Conservation (phyloP, 2,888 invertebrate species). For the Melanostoma scalare region DNA sequence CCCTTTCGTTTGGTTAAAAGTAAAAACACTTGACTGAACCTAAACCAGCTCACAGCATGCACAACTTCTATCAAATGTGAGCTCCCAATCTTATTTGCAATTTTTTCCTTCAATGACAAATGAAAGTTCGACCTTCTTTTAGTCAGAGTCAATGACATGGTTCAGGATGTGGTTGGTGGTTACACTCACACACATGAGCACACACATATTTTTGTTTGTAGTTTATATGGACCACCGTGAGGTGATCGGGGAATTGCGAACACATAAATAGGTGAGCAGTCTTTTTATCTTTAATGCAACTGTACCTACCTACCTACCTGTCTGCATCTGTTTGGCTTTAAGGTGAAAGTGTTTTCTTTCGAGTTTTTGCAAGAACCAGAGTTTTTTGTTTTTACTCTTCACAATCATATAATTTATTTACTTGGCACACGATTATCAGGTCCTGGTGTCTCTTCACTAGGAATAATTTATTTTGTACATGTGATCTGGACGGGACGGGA, state of each 20-base stretch:
- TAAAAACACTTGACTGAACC: constrained; percentile 51
- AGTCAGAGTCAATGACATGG: constrained; percentile 63
- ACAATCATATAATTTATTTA: background rate
- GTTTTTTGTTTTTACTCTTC: constrained; percentile 6
- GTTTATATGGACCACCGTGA: constrained; percentile 59
- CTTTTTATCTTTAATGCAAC: constrained; percentile 23
- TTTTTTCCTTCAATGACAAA: constrained; percentile 50
- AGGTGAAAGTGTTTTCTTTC: constrained; percentile 69
- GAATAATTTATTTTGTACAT: constrained; percentile 22
- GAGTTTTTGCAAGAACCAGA: constrained; percentile 23
- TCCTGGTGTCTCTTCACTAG: constrained; percentile 43
- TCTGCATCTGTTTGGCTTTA: constrained; percentile 22
- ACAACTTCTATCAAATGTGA: constrained; percentile 1
- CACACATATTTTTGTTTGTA: background rate
- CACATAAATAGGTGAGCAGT: constrained; percentile 44
- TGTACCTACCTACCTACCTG: background rate
- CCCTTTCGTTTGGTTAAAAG: constrained; percentile 67
- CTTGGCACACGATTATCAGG: constrained; percentile 5
- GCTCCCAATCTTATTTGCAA: constrained; percentile 33
- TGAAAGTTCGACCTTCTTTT: constrained; percentile 70
- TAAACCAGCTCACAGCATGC: constrained; percentile 41
- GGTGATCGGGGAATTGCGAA: constrained; percentile 16
- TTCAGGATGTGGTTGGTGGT: constrained; percentile 56
- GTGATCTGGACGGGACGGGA: background rate
- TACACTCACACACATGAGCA: background rate